phyloP scores from a whole-genome alignment of 37 sponge, comb jelly and placozoan species.

The Diacarnus erythraeanus region DNA sequence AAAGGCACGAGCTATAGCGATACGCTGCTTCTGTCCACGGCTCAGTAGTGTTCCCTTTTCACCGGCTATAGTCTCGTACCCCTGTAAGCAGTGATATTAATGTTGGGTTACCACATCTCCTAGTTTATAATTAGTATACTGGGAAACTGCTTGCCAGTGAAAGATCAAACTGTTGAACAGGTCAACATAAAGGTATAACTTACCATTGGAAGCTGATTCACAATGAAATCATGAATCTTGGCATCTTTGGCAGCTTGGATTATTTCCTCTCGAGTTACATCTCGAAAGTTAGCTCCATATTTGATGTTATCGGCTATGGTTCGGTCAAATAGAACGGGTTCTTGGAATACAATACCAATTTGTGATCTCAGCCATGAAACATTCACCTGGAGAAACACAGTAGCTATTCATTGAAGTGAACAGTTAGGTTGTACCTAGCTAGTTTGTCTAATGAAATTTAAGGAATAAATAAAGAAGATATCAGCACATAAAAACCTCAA shows the following conservation, averaged over 20 bases:
- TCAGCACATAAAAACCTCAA: too few species aligned
- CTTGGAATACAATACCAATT: slow-evolving; percentile 89
- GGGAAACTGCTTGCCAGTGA: too few species aligned
- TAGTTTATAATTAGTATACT: too few species aligned
- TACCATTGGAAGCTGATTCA: slow-evolving; percentile 72
- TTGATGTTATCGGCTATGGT: slow-evolving; percentile 89
- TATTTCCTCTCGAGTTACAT: slow-evolving; percentile 76
- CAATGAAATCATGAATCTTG: slow-evolving; percentile 87
- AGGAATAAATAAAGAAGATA: too few species aligned
- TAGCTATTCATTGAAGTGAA: too few species aligned
- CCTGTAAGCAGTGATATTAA: too few species aligned
- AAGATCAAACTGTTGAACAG: too few species aligned
- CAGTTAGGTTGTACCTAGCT: too few species aligned
- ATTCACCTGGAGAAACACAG: slow-evolving; percentile 55
- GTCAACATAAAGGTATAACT: too few species aligned
- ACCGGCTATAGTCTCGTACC: slow-evolving; percentile 78
- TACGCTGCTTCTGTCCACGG: slow-evolving; percentile 81
- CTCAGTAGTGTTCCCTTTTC: slow-evolving; percentile 66
- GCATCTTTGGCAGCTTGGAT: slow-evolving; percentile 75
- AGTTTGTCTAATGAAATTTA: too few species aligned
- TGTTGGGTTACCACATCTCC: too few species aligned
- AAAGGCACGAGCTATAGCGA: slow-evolving; percentile 85
- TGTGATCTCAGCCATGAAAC: slow-evolving; percentile 74
- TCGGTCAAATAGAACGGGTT: slow-evolving; percentile 85
- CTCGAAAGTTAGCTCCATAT: slow-evolving; percentile 77